Evolutionary conservation across 2,113 vertebrate species (phyloP), one percentile per base, ranked within the genome.

Genomic region (Polyodon spathula): DNA sequence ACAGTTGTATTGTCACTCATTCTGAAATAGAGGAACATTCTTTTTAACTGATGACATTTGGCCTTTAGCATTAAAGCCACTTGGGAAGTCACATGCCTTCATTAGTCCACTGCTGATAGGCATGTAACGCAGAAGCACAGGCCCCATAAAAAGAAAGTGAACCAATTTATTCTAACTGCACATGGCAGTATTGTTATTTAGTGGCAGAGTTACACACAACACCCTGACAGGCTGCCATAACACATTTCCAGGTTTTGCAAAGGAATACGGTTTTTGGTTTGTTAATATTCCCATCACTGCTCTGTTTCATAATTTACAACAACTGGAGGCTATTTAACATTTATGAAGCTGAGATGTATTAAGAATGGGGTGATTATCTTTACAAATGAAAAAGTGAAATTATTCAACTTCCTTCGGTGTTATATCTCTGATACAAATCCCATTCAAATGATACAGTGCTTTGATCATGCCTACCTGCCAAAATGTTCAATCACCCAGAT

Each of bases 371-470:
- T 96, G 93, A 97, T 98, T 97, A 97, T 92, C 92, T 92, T 92
- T 92, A 97, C 89, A 97, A 98, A 98, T 95, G 94, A 93, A 95
- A 95, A 95, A 94, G 90, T 94, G 93, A 94, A 97, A 95, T 97
- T 95, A 97, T 96, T 93, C 92, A 86, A 86, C 83, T 89, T 78
- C 74, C 71, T 70, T 78, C 71, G 75, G 73, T 73, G 71, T 66
- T 53, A 65, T 71, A 73, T 77, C 71, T 67, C 70, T 56, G 56
- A 85, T 81, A 81, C 79, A 76, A 77, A 64, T 41, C 67, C 68
- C 52, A 46, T 37, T 58, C 43, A 57, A 62, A 70, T 72, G 70
- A 67, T 55, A 58, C 40, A 15, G 61, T 8, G 51, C 70, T 75
- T 71, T 74, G 69, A 76, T 80, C 67, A 61, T 60, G 27, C 56